Percentiles rank a stretch among this genome's conserved stretches.
These are phyloP conservation scores for Eristalis tenax DNA, from an alignment of 2,888 invertebrate genomes.

Conservation along the genomic window DNA sequence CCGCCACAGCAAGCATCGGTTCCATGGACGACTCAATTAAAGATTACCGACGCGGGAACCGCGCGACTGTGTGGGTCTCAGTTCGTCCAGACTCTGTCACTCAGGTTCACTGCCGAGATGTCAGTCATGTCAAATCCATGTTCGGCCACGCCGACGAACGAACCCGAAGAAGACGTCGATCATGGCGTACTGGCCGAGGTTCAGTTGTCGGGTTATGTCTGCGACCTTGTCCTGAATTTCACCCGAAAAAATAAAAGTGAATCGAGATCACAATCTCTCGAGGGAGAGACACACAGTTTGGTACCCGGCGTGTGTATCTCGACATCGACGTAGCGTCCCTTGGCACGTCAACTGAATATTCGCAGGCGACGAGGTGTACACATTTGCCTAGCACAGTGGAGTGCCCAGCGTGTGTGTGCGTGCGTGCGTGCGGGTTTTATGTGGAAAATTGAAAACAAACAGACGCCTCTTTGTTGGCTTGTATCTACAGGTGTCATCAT, in stretches of 20 bases:
- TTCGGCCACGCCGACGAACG: conserved; percentile 30
- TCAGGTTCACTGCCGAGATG: conserved; percentile 40
- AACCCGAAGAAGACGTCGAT: too few relatives aligned
- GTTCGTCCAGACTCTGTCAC: not conserved
- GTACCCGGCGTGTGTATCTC: not conserved
- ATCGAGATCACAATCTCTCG: conserved; percentile 61
- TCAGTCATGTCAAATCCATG: conserved; percentile 53
- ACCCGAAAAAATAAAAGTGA: conserved; percentile 64
- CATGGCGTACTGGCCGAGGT: not conserved
- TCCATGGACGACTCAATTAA: conserved; percentile 39
- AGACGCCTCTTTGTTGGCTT: conserved; percentile 30
- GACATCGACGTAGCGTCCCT: not conserved
- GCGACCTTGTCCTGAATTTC: conserved; percentile 66
- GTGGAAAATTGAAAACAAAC: conserved; percentile 63
- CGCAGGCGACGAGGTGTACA: conserved; percentile 30
- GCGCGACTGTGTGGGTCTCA: not conserved
- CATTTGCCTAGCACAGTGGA: conserved; percentile 43
- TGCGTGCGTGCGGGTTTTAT: conserved; percentile 28
- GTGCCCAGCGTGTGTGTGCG: not conserved
- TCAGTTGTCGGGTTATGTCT: conserved; percentile 32
- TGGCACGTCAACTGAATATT: conserved; percentile 7
- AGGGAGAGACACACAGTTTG: conserved; percentile 10
- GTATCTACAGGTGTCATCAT: conserved; percentile 66
- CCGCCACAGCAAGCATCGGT: not conserved
- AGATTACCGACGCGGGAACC: conserved; percentile 1